Percentiles rank a stretch among this genome's conserved stretches.
These are phyloP conservation scores for Hololepta plana DNA, from an alignment of 2,888 invertebrate species.

Conservation along the genomic window DNA sequence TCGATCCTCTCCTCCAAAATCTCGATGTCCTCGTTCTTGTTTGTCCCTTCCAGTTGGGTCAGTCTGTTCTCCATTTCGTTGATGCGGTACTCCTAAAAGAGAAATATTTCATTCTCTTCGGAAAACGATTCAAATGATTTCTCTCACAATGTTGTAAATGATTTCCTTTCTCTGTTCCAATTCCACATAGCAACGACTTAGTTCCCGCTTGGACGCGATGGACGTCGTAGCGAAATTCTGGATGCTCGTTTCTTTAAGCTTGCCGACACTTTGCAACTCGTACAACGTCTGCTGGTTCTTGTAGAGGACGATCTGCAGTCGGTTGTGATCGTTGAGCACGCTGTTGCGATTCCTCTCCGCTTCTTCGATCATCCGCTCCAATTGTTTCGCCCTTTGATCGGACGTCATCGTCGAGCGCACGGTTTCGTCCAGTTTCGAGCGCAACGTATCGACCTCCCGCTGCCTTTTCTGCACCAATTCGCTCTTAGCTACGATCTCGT, in stretches of 20 bases:
- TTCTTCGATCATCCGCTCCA: conserved; percentile 40
- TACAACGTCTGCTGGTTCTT: conserved; percentile 30
- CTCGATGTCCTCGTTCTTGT: conserved; percentile 15
- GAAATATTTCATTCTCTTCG: conserved; percentile 2
- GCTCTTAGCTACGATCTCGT: too few relatives aligned
- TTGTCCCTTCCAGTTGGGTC: conserved; percentile 21
- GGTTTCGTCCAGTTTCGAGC: conserved; percentile 31
- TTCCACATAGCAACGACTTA: too few relatives aligned
- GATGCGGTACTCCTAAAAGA: conserved; percentile 24
- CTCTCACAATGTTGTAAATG: conserved; percentile 40
- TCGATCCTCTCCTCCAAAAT: conserved; percentile 24
- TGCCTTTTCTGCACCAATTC: conserved; percentile 12
- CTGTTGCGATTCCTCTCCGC: conserved; percentile 33
- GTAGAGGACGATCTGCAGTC: conserved; percentile 32
- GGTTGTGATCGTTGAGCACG: conserved; percentile 29
- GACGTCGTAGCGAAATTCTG: too few relatives aligned
- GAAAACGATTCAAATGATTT: too few relatives aligned
- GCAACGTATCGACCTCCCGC: conserved; percentile 21
- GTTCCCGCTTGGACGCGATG: conserved; percentile 30
- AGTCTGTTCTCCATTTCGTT: conserved; percentile 27
- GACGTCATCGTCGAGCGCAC: conserved; percentile 33
- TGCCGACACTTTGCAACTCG: conserved; percentile 29
- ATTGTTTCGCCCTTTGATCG: conserved; percentile 36
- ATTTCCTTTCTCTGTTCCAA: conserved; percentile 36
- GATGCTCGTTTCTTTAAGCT: conserved; percentile 28